Conservation (phyloP, 2,113 vertebrate genomes). For the Columba livia region DNA sequence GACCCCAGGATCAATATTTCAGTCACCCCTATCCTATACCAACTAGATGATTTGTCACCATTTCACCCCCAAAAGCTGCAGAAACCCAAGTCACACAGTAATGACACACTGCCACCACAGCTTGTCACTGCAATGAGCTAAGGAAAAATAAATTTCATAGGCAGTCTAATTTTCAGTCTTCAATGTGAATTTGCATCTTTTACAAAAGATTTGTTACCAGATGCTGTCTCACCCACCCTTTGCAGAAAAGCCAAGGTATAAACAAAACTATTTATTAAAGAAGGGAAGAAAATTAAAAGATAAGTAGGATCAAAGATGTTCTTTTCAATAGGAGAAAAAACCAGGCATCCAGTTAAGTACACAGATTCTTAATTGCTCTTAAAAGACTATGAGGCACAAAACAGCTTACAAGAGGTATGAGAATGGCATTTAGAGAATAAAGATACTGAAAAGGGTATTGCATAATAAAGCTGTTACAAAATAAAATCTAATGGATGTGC, state of each 20-base stretch:
- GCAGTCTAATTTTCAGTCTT: neutral
- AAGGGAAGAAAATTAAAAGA: neutral
- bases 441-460: neutral
- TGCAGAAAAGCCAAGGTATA: neutral
- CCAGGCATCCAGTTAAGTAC: conserved; percentile 19
- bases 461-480: neutral
- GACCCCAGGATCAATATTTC: neutral
- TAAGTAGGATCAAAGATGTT: neutral
- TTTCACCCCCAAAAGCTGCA: neutral
- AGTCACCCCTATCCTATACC: neutral
- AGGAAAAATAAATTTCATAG: neutral
- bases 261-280: neutral
- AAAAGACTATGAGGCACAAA: conserved; percentile 1
- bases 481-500: neutral
- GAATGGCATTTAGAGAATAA: neutral
- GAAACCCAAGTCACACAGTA: neutral
- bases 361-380: conserved; percentile 34
- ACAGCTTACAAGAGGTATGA: neutral
- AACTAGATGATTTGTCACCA: neutral
- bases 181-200: neutral
- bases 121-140: neutral
- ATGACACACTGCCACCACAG: fast-evolving
- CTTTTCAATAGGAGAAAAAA: neutral
- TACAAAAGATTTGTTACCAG: neutral
- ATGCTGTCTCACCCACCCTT: neutral